These are phyloP conservation scores for Dolomedes plantarius DNA, from an alignment of 2,888 invertebrate genomes.

Conservation along the genomic window DNA sequence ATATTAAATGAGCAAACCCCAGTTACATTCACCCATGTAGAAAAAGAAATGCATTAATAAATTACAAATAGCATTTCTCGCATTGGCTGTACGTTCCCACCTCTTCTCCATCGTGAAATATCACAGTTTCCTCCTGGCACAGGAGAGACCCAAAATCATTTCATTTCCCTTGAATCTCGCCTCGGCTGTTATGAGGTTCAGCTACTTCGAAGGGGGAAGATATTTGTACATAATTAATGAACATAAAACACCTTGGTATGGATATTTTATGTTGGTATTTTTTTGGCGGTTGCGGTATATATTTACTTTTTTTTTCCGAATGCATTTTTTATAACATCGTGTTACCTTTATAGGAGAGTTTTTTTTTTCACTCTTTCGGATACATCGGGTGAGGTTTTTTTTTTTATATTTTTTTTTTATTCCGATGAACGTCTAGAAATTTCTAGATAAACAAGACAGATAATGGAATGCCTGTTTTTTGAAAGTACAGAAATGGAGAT, in stretches of 20 bases:
- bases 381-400: not conserved
- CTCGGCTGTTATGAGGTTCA: conserved; percentile 34
- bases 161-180: conserved; percentile 49
- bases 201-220: conserved; percentile 44
- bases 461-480: conserved; percentile 7
- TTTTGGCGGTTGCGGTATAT: not conserved
- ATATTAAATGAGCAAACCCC: conserved; percentile 65
- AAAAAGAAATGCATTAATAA: conserved; percentile 60
- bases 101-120: conserved; percentile 51
- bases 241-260: conserved; percentile 66
- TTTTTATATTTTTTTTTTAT: no score
- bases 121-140: conserved; percentile 44
- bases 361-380: not conserved
- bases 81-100: conserved; percentile 55
- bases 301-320: not conserved
- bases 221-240: conserved; percentile 71
- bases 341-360: not conserved
- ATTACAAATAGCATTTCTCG: conserved; percentile 69
- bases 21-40: conserved; percentile 19
- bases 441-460: not conserved
- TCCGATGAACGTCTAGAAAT: not conserved
- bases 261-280: not conserved
- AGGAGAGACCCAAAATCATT: conserved; percentile 38
- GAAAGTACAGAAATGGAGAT: not conserved
- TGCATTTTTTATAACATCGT: not conserved